Evolutionary conservation across 2,113 vertebrate genomes (phyloP).

Genomic region (Piprites chloris): DNA sequence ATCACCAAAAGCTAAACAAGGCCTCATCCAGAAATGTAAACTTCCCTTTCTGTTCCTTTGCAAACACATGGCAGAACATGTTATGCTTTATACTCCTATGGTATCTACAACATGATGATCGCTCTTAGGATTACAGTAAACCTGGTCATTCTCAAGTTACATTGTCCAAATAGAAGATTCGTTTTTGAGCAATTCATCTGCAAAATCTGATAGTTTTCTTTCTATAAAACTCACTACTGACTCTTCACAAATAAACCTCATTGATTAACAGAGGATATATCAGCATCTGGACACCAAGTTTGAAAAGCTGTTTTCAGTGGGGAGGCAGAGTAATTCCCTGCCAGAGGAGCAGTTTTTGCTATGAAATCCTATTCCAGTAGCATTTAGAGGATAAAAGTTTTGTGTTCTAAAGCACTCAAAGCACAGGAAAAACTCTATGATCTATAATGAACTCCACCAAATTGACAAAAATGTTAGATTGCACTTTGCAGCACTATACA

Average conservation of each 20-base stretch:
- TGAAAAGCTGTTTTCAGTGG: background rate
- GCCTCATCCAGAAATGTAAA: background rate
- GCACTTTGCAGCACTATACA: slow-evolving; percentile 16
- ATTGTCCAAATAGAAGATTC: background rate
- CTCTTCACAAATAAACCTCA: background rate
- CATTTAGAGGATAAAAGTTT: background rate
- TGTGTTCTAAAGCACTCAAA: background rate
- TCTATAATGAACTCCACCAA: slow-evolving; percentile 23
- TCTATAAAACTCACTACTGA: background rate
- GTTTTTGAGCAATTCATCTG: background rate
- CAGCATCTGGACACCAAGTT: background rate
- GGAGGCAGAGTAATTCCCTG: background rate
- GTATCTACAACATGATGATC: background rate
- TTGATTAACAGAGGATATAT: background rate
- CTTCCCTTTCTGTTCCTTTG: background rate
- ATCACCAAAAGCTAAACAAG: background rate
- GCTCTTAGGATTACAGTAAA: background rate
- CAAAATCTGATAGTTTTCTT: background rate
- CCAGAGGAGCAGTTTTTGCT: background rate
- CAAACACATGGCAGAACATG: background rate
- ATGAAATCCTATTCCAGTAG: background rate
- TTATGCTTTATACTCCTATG: background rate
- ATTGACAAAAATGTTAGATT: slow-evolving; percentile 43
- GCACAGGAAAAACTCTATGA: background rate
- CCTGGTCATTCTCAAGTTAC: background rate